Base-by-base conservation (phyloP, 2,113 vertebrate genomes). In the Sminthopsis crassicaudata region DNA sequence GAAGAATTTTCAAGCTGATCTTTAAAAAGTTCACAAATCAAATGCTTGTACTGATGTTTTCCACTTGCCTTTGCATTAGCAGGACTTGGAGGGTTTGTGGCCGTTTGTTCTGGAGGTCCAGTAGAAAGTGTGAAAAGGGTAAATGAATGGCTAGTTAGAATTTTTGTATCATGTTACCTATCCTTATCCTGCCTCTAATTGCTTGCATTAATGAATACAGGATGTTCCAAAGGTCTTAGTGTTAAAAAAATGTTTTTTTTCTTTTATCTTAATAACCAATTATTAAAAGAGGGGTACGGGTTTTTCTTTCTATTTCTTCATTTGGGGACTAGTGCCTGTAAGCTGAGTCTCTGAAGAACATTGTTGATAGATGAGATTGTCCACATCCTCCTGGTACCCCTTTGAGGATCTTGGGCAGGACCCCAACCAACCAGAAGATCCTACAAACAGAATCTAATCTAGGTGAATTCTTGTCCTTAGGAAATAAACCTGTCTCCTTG, bases 21-120 rank as follows among this genome's bases (percentile, higher is more conserved):
- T 95, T 95, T 95, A 92, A 91, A 46, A 84, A 89, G 23, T 89
- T 67, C 53, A 91, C 55, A 48, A 22, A 84, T 42, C 54, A 19
- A 46, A 91, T n/a, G 30, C 1, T 48, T 8, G 5, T 2, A 0
- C 0, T 2, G 46, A 10, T 76, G 36, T 50, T n/a, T 84, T 84
- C 53, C 90, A 90, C 7, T 0, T 23, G 51, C 91, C 46, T 91
- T 92, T 91, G 60, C 36, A 46, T 67, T 50, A 92, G 51, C 0
- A 0, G 6, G 46, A 10, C 53, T 67, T 91, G 89, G 50, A 90
- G 0, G 89, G 27, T 25, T 76, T 23, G 36, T 8, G 91, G 93
- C 46, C 57, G 8, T 84, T 84, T 84, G n/a, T 42, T 84, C 6
- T 11, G 3, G 26, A 94, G 9, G 50, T 23, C 92, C 36, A 26